Evolutionary conservation across 2,113 vertebrate genomes (phyloP).

Genomic region (Hippoglossus stenolepis): DNA sequence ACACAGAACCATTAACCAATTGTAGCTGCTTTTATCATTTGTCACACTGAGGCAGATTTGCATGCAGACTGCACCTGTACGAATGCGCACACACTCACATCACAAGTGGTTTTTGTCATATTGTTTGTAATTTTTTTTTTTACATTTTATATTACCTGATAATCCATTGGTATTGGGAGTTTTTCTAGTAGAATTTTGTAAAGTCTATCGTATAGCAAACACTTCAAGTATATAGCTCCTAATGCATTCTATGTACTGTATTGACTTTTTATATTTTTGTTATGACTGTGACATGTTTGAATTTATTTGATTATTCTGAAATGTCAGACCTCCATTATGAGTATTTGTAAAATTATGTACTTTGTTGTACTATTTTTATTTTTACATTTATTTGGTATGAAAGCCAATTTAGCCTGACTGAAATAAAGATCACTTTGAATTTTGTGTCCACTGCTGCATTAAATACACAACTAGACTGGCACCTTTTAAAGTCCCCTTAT

Average conservation of each 20-base stretch:
- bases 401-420: slow-evolving; percentile 73
- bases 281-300: slow-evolving; percentile 75
- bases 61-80: slow-evolving; percentile 76
- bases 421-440: slow-evolving; percentile 78
- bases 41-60: slow-evolving; percentile 67
- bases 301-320: slow-evolving; percentile 71
- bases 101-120: slow-evolving; percentile 50
- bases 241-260: slow-evolving; percentile 79
- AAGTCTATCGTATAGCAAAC: slow-evolving; percentile 76
- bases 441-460: slow-evolving; percentile 17
- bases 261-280: slow-evolving; percentile 80
- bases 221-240: slow-evolving; percentile 78
- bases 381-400: slow-evolving; percentile 78
- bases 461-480: background rate
- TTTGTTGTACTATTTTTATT: slow-evolving; percentile 81
- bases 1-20: slow-evolving; percentile 30
- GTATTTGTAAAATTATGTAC: slow-evolving; percentile 80
- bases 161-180: slow-evolving; percentile 77
- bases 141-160: slow-evolving; percentile 75
- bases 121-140: slow-evolving; percentile 49
- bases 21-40: slow-evolving; percentile 65
- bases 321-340: slow-evolving; percentile 75
- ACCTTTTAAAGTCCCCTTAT: too few species aligned
- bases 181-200: slow-evolving; percentile 83
- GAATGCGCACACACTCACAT: slow-evolving; percentile 65